Percentiles rank a stretch among this genome's conserved stretches.
These are phyloP conservation scores for Aphidius colemani DNA, from an alignment of 2,888 invertebrate genomes.

Conservation along the genomic window DNA sequence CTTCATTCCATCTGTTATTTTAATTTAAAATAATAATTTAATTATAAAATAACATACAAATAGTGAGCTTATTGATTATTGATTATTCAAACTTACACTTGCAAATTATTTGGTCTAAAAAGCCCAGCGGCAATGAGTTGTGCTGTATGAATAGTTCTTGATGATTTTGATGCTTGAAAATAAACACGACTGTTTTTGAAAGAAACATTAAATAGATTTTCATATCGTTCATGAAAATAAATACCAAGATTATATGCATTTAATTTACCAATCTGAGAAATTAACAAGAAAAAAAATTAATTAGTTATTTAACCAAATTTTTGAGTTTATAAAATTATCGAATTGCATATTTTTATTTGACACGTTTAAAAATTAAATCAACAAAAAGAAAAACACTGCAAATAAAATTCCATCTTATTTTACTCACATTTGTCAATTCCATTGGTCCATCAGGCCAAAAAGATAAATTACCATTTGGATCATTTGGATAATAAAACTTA, in stretches of 20 bases:
- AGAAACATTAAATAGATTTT: conserved; percentile 1
- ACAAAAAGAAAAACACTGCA: too few species aligned
- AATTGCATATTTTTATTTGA: too few species aligned
- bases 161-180: conserved; percentile 11
- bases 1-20: conserved; percentile 20
- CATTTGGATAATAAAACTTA: conserved; percentile 21
- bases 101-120: conserved; percentile 13
- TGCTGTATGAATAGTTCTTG: conserved; percentile 22
- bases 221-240: conserved; percentile 13
- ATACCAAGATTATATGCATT: conserved; percentile 17
- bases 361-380: too few species aligned
- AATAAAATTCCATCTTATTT: too few species aligned
- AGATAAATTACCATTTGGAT: conserved; percentile 20
- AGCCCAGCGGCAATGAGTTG: conserved; percentile 28
- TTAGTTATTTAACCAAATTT: not conserved
- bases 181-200: conserved; percentile 10
- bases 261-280: conserved; percentile 18
- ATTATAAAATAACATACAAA: not conserved
- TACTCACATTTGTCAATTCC: conserved; percentile 25
- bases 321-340: too few species aligned
- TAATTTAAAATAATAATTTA: not conserved
- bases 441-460: conserved; percentile 24
- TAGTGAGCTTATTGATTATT: not conserved
- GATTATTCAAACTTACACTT: conserved; percentile 7
- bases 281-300: not conserved